Base-by-base conservation (phyloP, 30 jellyfish, hydroid and myxozoan genomes). In the Aurelia coerulea region DNA sequence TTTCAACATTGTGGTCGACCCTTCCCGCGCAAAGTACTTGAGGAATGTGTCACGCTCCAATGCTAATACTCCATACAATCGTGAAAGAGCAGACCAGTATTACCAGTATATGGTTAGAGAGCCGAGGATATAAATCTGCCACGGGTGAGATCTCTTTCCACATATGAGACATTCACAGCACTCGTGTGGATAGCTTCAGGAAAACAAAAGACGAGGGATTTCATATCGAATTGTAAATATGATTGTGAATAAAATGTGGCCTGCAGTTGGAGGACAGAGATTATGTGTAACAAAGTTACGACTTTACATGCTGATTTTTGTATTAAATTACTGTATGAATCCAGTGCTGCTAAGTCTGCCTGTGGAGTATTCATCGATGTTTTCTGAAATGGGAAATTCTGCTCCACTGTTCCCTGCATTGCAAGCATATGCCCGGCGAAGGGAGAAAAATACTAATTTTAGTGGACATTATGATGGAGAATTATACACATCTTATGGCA, bases 381-480 rank as follows among this genome's bases (percentile, higher is more conserved):
- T 70, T 41, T 46, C 75, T 46, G 93, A 53, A 59, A 52, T 23
- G 16, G 50, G 65, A 18, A 86, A 73, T 18, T 7, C 49, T 74
- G 29, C 32, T 1, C 79, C 82, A 11, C 23, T 14, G 23, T 50
- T 88, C 54, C 96, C 96, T 29, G 78, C 73, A 32, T 76, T 88
- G 58, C 76, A 72, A 46, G 80, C 89, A 42, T 52, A 62, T 58
- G 89, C 62, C 62, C 54, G 80, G 33, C 86, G 83, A 49, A 67
- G 81, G 37, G 99, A 94, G 73, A 73, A 67, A 62, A 94, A 68
- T 46, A 94, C 97, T 9, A 78, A 80, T 49, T 94, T 94, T 65
- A 88, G 98, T 42, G 99, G 99, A 34, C 69, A 33, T 19, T 84
- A 82, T 68, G 56, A 80, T 65, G 96, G 93, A 19, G 96, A 83